Evolutionary conservation across 2,797 vertebrate species (phyloP).

Genomic region (Pseudochromis fuscus): DNA sequence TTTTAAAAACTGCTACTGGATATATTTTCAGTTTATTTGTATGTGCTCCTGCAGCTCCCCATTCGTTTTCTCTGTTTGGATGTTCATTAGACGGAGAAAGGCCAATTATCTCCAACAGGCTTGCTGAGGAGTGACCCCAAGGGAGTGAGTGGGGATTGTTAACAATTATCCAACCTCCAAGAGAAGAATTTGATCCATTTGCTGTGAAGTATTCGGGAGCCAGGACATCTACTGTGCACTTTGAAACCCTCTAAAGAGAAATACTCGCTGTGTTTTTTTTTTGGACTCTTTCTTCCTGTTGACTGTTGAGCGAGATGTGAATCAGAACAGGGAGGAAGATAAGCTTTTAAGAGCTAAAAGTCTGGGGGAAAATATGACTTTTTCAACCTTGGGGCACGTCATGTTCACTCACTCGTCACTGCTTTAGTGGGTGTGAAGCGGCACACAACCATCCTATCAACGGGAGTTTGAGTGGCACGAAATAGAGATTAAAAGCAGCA

Average conservation of each 20-base stretch:
- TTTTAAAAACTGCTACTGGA: slow-evolving; percentile 14
- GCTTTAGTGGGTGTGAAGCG: slow-evolving; percentile 45
- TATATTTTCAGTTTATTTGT: slow-evolving; percentile 38
- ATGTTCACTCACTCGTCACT: slow-evolving; percentile 41
- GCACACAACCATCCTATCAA: slow-evolving; percentile 37
- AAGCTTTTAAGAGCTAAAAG: slow-evolving; percentile 43
- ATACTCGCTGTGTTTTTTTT: slow-evolving; percentile 21
- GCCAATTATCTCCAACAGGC: slow-evolving; percentile 72
- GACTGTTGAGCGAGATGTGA: slow-evolving; percentile 35
- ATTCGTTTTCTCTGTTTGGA: slow-evolving; percentile 28
- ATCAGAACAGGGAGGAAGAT: slow-evolving; percentile 28
- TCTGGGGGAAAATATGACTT: slow-evolving; percentile 29
- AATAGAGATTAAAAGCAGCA: slow-evolving; percentile 48
- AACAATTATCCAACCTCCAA: slow-evolving; percentile 66
- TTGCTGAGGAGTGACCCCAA: slow-evolving; percentile 54
- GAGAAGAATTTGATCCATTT: slow-evolving; percentile 69
- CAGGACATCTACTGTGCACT: slow-evolving; percentile 10
- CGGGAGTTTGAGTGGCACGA: slow-evolving; percentile 41
- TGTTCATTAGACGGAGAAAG: slow-evolving; percentile 60
- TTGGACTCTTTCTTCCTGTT: slow-evolving; percentile 42
- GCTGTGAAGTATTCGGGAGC: slow-evolving; percentile 53
- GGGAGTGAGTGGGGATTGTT: slow-evolving; percentile 53
- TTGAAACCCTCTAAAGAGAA: slow-evolving; percentile 35
- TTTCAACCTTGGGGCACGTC: slow-evolving; percentile 57
- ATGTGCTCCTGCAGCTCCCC: slow-evolving; percentile 1